A percentile compares a stretch with the other conserved stretches of the same genome.
Evolutionary conservation across 2,888 invertebrate genomes (phyloP).

Genomic region (Parnassius glacialis): DNA sequence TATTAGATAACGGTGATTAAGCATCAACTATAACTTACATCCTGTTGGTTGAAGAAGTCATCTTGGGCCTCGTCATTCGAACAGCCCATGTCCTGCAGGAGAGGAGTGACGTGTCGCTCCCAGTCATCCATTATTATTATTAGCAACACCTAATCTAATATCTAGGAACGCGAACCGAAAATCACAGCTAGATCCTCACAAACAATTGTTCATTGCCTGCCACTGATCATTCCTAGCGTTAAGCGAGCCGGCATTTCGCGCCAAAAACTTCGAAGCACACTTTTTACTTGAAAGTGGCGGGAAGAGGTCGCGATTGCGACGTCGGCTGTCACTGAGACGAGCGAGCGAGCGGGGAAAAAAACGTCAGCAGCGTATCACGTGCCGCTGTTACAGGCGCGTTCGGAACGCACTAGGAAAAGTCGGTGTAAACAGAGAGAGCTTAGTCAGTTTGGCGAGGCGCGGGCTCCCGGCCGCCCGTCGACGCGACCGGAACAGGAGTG

Average conservation of each 20-base stretch:
- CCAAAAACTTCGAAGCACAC: conserved; percentile 66
- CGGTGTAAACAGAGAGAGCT: conserved; percentile 58
- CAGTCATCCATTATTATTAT: conserved; percentile 78
- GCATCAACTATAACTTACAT: conserved; percentile 65
- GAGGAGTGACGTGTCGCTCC: conserved; percentile 82
- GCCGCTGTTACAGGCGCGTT: conserved; percentile 75
- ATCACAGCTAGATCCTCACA: conserved; percentile 65
- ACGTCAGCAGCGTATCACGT: conserved; percentile 71
- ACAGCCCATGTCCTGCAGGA: conserved; percentile 81
- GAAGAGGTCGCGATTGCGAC: conserved; percentile 71
- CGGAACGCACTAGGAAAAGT: conserved; percentile 73
- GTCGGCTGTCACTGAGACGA: conserved; percentile 67
- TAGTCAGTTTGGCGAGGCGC: conserved; percentile 73
- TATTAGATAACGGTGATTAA: not conserved
- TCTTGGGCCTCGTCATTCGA: conserved; percentile 77
- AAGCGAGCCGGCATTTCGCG: conserved; percentile 60
- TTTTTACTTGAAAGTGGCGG: conserved; percentile 62
- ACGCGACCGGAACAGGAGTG: conserved; percentile 80
- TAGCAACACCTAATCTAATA: conserved; percentile 46
- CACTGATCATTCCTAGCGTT: conserved; percentile 38
- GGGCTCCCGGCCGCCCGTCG: conserved; percentile 78
- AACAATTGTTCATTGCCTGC: conserved; percentile 56
- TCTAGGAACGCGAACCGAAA: conserved; percentile 46
- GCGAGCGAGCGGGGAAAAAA: conserved; percentile 67
- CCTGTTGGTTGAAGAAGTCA: conserved; percentile 82